Conservation (phyloP, 2,113 vertebrate genomes). For the Aramus guarauna region DNA sequence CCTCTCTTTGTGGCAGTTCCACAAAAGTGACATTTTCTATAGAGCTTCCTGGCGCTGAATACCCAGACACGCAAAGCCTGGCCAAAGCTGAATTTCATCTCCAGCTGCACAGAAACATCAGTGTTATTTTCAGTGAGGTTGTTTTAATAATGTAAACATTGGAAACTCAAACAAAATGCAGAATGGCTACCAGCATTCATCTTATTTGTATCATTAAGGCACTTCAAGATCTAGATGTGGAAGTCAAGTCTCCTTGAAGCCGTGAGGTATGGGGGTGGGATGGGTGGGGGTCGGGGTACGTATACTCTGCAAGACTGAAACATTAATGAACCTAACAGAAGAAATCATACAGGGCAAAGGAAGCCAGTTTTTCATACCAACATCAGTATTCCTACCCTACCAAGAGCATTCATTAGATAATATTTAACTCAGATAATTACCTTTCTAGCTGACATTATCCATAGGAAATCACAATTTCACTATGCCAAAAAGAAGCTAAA, state of each 20-base stretch:
- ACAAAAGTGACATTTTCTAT: background rate
- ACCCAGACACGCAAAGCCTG: background rate
- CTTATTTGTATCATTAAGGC: background rate
- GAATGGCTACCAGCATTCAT: background rate
- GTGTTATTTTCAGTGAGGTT: background rate
- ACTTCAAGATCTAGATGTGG: background rate
- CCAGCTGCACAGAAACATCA: background rate
- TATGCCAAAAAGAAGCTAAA: background rate
- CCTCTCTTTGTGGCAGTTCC: background rate
- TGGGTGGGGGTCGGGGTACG: background rate
- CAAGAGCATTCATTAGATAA: background rate
- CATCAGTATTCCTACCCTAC: background rate
- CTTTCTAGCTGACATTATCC: background rate
- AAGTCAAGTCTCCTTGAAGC: background rate
- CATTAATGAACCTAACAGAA: background rate
- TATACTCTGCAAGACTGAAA: background rate
- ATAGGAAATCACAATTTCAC: background rate
- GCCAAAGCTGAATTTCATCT: background rate
- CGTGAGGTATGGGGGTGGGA: background rate
- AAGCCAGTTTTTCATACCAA: background rate
- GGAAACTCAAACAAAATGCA: background rate
- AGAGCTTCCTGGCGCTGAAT: background rate
- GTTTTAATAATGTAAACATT: background rate
- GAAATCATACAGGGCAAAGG: background rate
- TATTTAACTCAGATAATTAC: conserved; percentile 12